Conservation (phyloP, 2,797 vertebrate species). For the Nyctibius grandis region DNA sequence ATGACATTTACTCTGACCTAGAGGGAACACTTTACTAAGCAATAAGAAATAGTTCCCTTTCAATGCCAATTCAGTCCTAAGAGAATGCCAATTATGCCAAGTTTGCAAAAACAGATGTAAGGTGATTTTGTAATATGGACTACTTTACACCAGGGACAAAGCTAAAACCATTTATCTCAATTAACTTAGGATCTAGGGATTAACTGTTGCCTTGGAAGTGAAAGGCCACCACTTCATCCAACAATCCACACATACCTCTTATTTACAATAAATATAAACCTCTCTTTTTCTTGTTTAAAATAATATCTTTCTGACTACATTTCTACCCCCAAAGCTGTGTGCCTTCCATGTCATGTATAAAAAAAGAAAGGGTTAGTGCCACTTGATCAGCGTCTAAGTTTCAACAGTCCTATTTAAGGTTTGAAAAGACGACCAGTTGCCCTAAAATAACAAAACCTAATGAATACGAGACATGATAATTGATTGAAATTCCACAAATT, state of each 20-base stretch:
- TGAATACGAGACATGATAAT: constrained; percentile 57
- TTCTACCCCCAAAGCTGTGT: not conserved
- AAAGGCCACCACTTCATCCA: constrained; percentile 64
- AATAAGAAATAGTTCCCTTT: constrained; percentile 38
- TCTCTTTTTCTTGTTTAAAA: not conserved
- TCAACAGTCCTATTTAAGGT: not conserved
- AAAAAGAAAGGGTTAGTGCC: not conserved
- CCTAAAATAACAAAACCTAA: constrained; percentile 43
- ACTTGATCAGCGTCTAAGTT: constrained; percentile 14
- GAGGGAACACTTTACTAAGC: constrained; percentile 10
- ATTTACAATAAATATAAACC: constrained; percentile 13
- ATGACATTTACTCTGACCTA: constrained; percentile 7
- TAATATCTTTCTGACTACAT: not conserved
- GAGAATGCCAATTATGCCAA: constrained; percentile 70
- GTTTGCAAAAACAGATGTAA: constrained; percentile 62
- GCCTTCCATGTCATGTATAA: not conserved
- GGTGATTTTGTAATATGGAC: constrained; percentile 47
- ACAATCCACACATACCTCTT: not conserved
- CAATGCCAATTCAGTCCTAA: constrained; percentile 50
- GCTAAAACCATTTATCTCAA: constrained; percentile 70
- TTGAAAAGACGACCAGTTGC: not conserved
- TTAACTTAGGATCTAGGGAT: constrained; percentile 64
- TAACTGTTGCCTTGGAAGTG: constrained; percentile 64
- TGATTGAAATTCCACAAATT: constrained; percentile 50
- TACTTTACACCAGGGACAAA: constrained; percentile 68